Base-by-base conservation (phyloP, 2,888 invertebrate genomes). In the Plutella xylostella region DNA sequence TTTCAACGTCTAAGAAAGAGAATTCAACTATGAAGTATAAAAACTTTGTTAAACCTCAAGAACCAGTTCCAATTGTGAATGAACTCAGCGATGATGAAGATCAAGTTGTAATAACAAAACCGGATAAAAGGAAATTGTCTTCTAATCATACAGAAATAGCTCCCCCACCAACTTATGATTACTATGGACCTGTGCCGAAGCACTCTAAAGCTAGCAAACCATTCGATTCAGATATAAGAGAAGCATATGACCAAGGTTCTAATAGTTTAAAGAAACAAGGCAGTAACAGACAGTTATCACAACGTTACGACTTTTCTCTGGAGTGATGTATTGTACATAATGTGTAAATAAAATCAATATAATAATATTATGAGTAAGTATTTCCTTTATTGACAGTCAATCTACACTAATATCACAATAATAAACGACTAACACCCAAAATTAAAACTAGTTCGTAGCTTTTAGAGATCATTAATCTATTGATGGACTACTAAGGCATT, bases 161-260 rank as follows among this genome's bases (percentile, higher is more conserved):
- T 6, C 89, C 89, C 6, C 91, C 91, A 1, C 80, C 89, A 0
- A 87, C 87, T 1, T 88, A 85, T 56, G 87, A 90, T 21, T 89
- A 90, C 60, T 88, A 87, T 55, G 88, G 88, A 0, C 86, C 87
- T 7, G 56, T 63, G 22, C 55, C 72, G 4, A 82, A 79, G 52
- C 63, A 69, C 20, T 52, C 55, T 5, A 76, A 58, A 50, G 48
- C 60, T 28, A 55, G 68, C 39, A 73, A 67, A 51, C 79, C 79
- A n/a, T 82, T 82, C 49, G 56, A 66, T 22, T 79, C 72, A 4
- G 74, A 77, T 57, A 67, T 79, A 19, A 63, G 61, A 52, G 85
- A 78, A 66, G 78, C 83, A 1, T 83, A 68, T 53, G 77, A 61
- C 3, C 80, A 82, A 57, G 85, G 85, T 14, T 53, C 72, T 1